These are phyloP conservation scores for Prionace glauca DNA, from an alignment of 2,797 vertebrate species.

Conservation along the genomic window DNA sequence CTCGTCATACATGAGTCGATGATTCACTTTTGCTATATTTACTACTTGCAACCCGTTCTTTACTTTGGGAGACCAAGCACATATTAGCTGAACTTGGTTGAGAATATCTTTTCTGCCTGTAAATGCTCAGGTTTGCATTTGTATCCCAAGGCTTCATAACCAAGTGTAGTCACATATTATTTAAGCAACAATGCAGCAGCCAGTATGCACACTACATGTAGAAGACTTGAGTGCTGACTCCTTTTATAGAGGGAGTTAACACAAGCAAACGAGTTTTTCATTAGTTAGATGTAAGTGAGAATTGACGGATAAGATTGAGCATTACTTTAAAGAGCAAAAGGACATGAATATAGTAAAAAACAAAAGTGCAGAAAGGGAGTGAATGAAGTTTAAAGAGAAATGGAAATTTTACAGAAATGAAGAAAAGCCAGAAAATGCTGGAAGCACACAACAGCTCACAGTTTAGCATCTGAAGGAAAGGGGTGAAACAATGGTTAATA, in stretches of 20 bases:
- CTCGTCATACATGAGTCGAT: not conserved
- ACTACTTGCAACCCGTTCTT: not conserved
- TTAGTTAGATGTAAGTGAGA: not conserved
- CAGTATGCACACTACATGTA: not conserved
- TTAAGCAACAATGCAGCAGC: no score
- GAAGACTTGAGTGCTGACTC: not conserved
- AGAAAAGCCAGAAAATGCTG: not conserved
- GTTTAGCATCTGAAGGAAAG: no score
- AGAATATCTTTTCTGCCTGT: not conserved
- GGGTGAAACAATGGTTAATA: no score
- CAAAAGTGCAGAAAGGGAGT: not conserved
- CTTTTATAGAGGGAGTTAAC: not conserved
- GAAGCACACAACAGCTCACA: no score
- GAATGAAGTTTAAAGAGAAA: not conserved
- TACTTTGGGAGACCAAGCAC: not conserved
- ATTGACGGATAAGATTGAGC: not conserved
- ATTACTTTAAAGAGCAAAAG: not conserved
- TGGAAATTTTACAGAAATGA: not conserved
- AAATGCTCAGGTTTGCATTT: not conserved
- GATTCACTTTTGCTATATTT: not conserved
- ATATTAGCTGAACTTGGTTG: not conserved
- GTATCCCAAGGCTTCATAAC: not conserved
- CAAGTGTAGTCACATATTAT: not conserved
- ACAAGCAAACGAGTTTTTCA: not conserved
- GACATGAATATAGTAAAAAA: no score